Conservation (phyloP, 2,797 vertebrate genomes). For the Miichthys miiuy region DNA sequence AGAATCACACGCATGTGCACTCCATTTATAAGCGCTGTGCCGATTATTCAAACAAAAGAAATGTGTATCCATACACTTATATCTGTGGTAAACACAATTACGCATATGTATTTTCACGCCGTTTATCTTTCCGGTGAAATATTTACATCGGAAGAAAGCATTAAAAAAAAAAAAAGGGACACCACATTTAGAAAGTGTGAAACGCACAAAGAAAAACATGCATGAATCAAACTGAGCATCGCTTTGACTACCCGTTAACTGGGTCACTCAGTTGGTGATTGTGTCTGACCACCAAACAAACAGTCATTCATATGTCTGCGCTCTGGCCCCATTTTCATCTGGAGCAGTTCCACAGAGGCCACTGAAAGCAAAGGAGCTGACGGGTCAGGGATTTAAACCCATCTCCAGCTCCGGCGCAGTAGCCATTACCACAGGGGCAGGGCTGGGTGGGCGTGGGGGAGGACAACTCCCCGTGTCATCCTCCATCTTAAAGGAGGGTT, state of each 20-base stretch:
- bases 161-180: constrained; percentile 22
- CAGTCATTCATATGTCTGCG: constrained; percentile 81
- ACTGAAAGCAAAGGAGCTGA: constrained; percentile 79
- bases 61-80: constrained; percentile 51
- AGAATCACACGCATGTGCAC: constrained; percentile 63
- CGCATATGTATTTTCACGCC: constrained; percentile 62
- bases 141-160: constrained; percentile 52
- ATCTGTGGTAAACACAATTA: constrained; percentile 57
- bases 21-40: constrained; percentile 60
- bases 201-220: constrained; percentile 37
- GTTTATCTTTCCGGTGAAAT: constrained; percentile 59
- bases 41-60: constrained; percentile 75
- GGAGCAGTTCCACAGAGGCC: constrained; percentile 81
- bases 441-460: not conserved
- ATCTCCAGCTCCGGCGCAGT: constrained; percentile 74
- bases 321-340: constrained; percentile 83
- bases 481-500: constrained; percentile 68
- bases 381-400: constrained; percentile 82
- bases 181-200: constrained; percentile 54
- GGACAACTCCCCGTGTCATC: constrained; percentile 73
- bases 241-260: constrained; percentile 79
- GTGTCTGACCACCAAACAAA: constrained; percentile 85
- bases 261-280: constrained; percentile 83
- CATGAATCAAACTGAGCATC: constrained; percentile 71
- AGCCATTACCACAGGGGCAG: constrained; percentile 69